Evolutionary conservation across 2,797 vertebrate species (phyloP).

Genomic region (Coregonus sp.): DNA sequence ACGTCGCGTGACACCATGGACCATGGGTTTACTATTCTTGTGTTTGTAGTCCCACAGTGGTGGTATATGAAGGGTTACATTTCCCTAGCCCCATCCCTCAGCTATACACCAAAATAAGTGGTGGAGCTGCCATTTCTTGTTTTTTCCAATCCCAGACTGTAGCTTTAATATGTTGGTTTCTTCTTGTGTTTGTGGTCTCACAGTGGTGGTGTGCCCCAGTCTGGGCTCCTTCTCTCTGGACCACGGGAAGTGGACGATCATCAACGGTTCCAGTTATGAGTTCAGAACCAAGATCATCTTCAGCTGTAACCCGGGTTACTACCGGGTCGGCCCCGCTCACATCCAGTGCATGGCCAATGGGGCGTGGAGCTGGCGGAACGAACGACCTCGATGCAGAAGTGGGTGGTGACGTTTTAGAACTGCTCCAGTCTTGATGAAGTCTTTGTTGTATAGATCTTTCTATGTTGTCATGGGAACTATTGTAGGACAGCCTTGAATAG

Average conservation of each 20-base stretch:
- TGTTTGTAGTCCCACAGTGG: constrained; percentile 70
- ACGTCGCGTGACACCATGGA: no score
- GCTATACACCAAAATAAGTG: no score
- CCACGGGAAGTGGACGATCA: constrained; percentile 95
- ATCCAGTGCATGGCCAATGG: constrained; percentile 95
- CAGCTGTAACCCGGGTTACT: constrained; percentile 95
- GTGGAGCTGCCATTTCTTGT: no score
- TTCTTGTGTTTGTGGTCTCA: not conserved
- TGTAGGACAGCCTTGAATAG: not conserved
- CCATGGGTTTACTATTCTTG: not conserved
- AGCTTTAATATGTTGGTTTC: not conserved
- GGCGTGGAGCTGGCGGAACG: constrained; percentile 96
- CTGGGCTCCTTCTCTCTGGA: constrained; percentile 96
- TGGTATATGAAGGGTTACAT: constrained; percentile 67
- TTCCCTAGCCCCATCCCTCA: no score
- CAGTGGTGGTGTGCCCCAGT: constrained; percentile 93
- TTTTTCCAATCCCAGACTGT: no score
- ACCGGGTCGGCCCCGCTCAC: constrained; percentile 91
- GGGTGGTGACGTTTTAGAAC: constrained; percentile 59
- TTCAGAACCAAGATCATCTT: constrained; percentile 96
- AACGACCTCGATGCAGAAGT: constrained; percentile 94
- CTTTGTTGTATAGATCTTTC: not conserved
- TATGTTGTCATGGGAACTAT: not conserved
- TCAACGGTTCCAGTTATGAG: constrained; percentile 96
- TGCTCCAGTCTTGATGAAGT: no score